Percentiles rank a stretch among this genome's conserved stretches.
phyloP scores from a whole-genome alignment of 2,113 vertebrate genomes.

The Chaenogobius annularis region DNA sequence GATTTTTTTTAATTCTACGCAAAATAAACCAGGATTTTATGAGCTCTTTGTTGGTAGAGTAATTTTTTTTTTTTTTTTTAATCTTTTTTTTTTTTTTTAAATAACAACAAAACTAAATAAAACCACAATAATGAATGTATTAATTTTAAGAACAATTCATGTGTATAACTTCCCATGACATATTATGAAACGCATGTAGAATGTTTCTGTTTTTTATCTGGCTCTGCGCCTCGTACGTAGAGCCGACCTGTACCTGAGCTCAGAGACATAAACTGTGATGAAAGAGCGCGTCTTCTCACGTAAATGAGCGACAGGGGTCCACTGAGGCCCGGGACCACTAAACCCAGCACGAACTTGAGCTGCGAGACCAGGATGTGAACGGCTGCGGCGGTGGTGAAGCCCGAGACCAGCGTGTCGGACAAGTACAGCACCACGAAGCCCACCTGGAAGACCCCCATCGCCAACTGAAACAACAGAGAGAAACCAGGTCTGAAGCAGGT shows the following conservation, averaged over 20 bases:
- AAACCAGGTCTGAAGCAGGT: not conserved
- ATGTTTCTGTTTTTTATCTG: too few species aligned
- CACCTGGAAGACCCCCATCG: constrained; percentile 83
- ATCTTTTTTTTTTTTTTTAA: too few species aligned
- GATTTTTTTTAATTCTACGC: too few species aligned
- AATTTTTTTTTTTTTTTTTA: too few species aligned
- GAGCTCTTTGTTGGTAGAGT: too few species aligned
- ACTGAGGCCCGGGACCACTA: constrained; percentile 78
- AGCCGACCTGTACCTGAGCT: not conserved
- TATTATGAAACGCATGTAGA: too few species aligned
- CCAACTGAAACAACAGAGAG: constrained; percentile 73
- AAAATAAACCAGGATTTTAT: too few species aligned
- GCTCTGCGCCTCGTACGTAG: not conserved
- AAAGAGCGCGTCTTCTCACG: constrained; percentile 74
- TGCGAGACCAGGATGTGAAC: constrained; percentile 93
- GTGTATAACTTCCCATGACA: too few species aligned
- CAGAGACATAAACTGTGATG: too few species aligned
- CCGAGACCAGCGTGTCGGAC: constrained; percentile 91
- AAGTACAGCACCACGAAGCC: constrained; percentile 94
- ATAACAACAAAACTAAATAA: too few species aligned
- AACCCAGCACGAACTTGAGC: constrained; percentile 91
- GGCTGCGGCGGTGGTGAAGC: constrained; percentile 93
- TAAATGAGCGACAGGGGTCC: constrained; percentile 84
- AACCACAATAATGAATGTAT: too few species aligned
- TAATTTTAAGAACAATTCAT: too few species aligned